A percentile compares a stretch with the other conserved stretches of the same genome.
Evolutionary conservation across 2,888 invertebrate species (phyloP).

Genomic region (Graphium colonna): DNA sequence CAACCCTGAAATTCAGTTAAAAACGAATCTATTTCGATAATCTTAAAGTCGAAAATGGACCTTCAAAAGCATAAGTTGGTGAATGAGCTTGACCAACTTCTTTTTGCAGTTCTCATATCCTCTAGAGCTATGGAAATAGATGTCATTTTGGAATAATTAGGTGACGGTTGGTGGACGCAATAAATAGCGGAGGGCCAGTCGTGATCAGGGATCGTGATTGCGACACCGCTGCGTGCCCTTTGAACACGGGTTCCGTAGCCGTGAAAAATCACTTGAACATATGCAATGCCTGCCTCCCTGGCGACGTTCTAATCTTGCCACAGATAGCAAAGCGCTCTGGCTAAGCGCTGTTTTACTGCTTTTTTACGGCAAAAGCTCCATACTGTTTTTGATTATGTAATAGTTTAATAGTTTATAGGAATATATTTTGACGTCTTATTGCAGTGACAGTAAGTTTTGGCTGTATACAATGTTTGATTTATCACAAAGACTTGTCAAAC

Average conservation of each 20-base stretch:
- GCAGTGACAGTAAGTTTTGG: too few relatives aligned
- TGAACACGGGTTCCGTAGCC: constrained; percentile 72
- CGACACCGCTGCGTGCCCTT: constrained; percentile 77
- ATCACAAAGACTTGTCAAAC: too few relatives aligned
- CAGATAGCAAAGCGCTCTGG: constrained; percentile 39
- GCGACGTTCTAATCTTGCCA: constrained; percentile 69
- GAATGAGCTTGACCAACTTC: constrained; percentile 32
- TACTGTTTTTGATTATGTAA: too few relatives aligned
- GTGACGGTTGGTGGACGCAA: constrained; percentile 39
- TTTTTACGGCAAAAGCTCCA: not conserved
- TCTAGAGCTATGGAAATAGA: constrained; percentile 37
- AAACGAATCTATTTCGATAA: constrained; percentile 33
- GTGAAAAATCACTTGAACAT: constrained; percentile 79
- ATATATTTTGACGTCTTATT: too few relatives aligned
- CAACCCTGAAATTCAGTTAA: constrained; percentile 37
- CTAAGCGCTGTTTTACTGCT: constrained; percentile 31
- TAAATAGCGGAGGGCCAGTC: constrained; percentile 69
- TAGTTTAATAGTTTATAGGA: too few relatives aligned
- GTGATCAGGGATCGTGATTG: constrained; percentile 78
- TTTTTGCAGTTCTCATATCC: constrained; percentile 32
- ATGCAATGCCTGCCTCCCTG: constrained; percentile 62
- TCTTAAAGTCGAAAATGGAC: constrained; percentile 44
- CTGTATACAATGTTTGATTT: too few relatives aligned
- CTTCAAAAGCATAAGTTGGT: constrained; percentile 14
- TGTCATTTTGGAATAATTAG: constrained; percentile 38